These are phyloP conservation scores for Drosophila peninsularis DNA, from an alignment of 2,888 invertebrate species.

Conservation along the genomic window DNA sequence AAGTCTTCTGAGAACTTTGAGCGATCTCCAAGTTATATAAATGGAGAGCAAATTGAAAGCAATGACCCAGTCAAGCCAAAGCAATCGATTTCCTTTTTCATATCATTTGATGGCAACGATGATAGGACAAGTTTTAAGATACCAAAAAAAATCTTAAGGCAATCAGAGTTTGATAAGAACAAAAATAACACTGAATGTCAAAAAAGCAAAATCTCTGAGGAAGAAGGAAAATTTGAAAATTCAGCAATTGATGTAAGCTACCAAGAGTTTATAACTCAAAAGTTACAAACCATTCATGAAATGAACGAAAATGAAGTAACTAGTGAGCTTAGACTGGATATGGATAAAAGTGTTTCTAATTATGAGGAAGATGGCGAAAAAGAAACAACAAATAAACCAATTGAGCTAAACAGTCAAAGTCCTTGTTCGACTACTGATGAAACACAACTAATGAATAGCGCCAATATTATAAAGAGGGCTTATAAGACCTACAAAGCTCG, in stretches of 20 bases:
- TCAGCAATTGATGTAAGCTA: slow-evolving; percentile 35
- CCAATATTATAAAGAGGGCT: slow-evolving; percentile 27
- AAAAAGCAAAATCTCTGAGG: background rate
- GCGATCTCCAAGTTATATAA: slow-evolving; percentile 46
- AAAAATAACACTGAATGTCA: background rate
- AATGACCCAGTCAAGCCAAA: slow-evolving; percentile 36
- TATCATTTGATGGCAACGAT: slow-evolving; percentile 62
- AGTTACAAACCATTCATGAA: slow-evolving; percentile 65
- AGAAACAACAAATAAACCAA: background rate
- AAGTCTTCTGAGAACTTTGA: slow-evolving; percentile 3
- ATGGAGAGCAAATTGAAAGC: slow-evolving; percentile 51
- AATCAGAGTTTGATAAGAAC: background rate
- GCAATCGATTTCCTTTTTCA: slow-evolving; percentile 64
- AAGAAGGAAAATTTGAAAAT: slow-evolving; percentile 18
- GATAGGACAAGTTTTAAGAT: slow-evolving; percentile 43
- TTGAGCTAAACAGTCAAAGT: background rate
- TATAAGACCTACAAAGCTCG: slow-evolving; percentile 12
- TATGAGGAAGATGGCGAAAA: background rate
- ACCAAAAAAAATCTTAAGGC: slow-evolving; percentile 40
- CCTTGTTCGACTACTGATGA: background rate
- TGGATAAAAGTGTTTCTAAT: background rate
- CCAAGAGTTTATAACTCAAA: slow-evolving; percentile 32
- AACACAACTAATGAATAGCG: slow-evolving; percentile 11
- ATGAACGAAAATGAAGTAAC: slow-evolving; percentile 55
- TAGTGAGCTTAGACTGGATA: slow-evolving; percentile 30